These are phyloP conservation scores for Thymelicus lineola DNA, from an alignment of 2,888 invertebrate species.

Conservation along the genomic window DNA sequence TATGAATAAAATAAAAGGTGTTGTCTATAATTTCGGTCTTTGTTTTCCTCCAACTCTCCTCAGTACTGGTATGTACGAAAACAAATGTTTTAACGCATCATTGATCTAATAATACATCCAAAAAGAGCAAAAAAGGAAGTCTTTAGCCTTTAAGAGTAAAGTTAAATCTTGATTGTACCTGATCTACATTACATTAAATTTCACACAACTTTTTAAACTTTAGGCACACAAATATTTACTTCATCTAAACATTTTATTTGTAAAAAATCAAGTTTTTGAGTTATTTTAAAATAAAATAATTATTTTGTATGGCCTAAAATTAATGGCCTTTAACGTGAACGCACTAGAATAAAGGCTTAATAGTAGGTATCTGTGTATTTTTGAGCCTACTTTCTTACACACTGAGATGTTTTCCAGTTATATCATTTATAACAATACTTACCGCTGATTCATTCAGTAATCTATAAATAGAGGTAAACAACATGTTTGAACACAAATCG, in stretches of 20 bases:
- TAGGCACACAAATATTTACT: too few relatives aligned
- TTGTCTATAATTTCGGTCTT: constrained; percentile 39
- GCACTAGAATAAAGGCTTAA: not conserved
- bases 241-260: too few relatives aligned
- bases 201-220: too few relatives aligned
- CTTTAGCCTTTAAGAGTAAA: constrained; percentile 9
- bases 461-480: constrained; percentile 35
- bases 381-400: not conserved
- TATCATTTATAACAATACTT: constrained; percentile 7
- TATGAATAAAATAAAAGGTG: constrained; percentile 49
- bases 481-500: not conserved
- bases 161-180: constrained; percentile 10
- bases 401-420: not conserved
- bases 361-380: too few relatives aligned
- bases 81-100: constrained; percentile 16
- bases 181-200: too few relatives aligned
- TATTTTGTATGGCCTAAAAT: not conserved
- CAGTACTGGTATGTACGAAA: constrained; percentile 42
- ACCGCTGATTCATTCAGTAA: constrained; percentile 20
- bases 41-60: constrained; percentile 38
- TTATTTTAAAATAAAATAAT: too few relatives aligned
- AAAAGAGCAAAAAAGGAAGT: constrained; percentile 10
- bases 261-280: too few relatives aligned
- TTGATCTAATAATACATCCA: constrained; percentile 12
- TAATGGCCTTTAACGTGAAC: not conserved